Conservation (phyloP, 1,140 invertebrate genomes). For the Caenorhabditis inopinata region DNA sequence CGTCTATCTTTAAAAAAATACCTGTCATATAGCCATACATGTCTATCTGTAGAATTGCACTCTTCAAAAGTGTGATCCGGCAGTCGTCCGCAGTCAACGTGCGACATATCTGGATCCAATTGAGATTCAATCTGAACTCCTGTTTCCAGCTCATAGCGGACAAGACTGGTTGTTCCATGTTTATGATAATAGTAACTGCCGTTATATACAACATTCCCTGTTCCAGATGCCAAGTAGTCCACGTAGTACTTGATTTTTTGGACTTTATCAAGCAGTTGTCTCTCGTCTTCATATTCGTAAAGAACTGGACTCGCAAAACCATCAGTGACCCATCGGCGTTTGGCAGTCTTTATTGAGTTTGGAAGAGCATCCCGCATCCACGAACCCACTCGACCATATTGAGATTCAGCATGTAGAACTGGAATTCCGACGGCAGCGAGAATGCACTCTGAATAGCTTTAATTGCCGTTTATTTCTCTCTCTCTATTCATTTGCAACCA, state of each 20-base stretch:
- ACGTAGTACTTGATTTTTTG: slow-evolving; percentile 66
- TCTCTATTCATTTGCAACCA: no score
- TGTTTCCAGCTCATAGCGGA: slow-evolving; percentile 62
- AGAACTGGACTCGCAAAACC: slow-evolving; percentile 65
- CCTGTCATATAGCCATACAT: slow-evolving; percentile 61
- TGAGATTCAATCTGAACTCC: slow-evolving; percentile 61
- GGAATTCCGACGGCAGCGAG: slow-evolving; percentile 65
- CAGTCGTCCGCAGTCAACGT: slow-evolving; percentile 59
- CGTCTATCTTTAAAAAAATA: neutral
- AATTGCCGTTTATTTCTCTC: no score
- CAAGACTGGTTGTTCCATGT: slow-evolving; percentile 61
- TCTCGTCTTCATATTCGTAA: slow-evolving; percentile 64
- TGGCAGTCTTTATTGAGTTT: slow-evolving; percentile 41
- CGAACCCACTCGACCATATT: slow-evolving; percentile 61
- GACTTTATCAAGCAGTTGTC: slow-evolving; percentile 64
- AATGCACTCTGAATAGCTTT: slow-evolving; percentile 59
- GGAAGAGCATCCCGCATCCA: slow-evolving; percentile 63
- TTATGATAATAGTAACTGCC: slow-evolving; percentile 66
- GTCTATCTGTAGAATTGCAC: slow-evolving; percentile 65
- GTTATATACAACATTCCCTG: slow-evolving; percentile 63
- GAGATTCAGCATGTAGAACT: slow-evolving; percentile 64
- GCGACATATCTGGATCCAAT: slow-evolving; percentile 55
- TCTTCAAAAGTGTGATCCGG: slow-evolving; percentile 65
- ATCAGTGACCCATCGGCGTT: slow-evolving; percentile 64
- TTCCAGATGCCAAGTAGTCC: slow-evolving; percentile 65